These are phyloP conservation scores for Carcharodon carcharias DNA, from an alignment of 2,797 vertebrate species.

Conservation along the genomic window DNA sequence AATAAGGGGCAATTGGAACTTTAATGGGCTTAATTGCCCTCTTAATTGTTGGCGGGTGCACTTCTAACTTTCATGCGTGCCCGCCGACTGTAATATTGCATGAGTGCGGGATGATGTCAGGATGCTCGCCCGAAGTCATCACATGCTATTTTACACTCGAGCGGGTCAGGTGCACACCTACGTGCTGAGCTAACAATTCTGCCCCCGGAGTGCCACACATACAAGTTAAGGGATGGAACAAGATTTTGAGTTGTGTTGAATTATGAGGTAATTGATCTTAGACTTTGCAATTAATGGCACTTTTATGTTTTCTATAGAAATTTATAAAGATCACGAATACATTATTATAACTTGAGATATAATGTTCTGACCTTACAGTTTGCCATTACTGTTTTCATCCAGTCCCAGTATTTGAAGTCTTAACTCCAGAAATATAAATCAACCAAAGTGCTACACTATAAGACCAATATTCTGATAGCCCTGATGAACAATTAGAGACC, in stretches of 20 bases:
- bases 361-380: not conserved
- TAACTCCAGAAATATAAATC: not conserved
- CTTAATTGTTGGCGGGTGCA: no score
- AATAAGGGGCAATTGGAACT: no score
- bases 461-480: not conserved
- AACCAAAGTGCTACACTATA: not conserved
- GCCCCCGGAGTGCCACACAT: not conserved
- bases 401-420: not conserved
- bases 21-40: no score
- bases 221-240: not conserved
- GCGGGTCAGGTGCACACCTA: no score
- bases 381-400: not conserved
- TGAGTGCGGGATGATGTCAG: no score
- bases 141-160: no score
- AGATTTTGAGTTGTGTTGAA: not conserved
- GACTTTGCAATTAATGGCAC: not conserved
- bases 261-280: not conserved
- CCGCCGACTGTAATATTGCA: no score
- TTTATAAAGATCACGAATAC: not conserved
- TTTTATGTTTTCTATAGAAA: not conserved
- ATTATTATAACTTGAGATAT: not conserved
- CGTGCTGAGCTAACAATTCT: no score
- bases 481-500: not conserved
- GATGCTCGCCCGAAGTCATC: no score
- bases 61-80: no score